A percentile compares a stretch with the other conserved stretches of the same genome.
Evolutionary conservation across 2,797 vertebrate genomes (phyloP).

Genomic region (Mus minutoides): DNA sequence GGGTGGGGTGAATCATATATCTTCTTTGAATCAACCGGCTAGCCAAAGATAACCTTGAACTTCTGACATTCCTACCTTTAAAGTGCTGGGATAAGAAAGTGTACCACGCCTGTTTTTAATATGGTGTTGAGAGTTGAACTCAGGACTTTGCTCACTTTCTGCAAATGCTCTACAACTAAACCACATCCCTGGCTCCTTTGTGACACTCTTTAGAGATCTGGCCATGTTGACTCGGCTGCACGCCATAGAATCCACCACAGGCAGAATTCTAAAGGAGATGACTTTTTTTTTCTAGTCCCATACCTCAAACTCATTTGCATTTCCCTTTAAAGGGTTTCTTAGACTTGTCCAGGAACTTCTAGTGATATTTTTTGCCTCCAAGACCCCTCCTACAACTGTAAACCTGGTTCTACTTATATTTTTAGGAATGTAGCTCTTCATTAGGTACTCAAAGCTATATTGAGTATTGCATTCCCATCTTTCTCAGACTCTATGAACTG

Average conservation of each 20-base stretch:
- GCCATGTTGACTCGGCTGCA: background rate
- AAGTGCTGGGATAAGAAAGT: background rate
- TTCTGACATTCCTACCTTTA: background rate
- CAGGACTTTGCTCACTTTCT: too few species aligned
- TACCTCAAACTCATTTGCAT: background rate
- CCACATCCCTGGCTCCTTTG: background rate
- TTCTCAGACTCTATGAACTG: background rate
- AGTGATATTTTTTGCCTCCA: background rate
- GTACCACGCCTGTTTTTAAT: background rate
- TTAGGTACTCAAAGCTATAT: background rate
- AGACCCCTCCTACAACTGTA: background rate
- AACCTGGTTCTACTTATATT: background rate
- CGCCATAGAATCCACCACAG: background rate
- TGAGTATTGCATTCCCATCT: background rate
- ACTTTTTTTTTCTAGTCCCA: background rate
- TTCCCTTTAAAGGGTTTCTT: conserved; percentile 4
- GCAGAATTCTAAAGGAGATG: background rate
- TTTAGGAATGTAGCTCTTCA: background rate
- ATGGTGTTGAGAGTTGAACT: background rate
- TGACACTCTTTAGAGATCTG: background rate
- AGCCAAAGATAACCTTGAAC: background rate
- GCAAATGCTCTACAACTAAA: background rate
- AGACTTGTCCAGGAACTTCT: background rate
- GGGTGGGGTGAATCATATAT: background rate
- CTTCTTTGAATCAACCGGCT: background rate